These are phyloP conservation scores for Andrena fulva DNA, from an alignment of 2,888 invertebrate species.

Conservation along the genomic window DNA sequence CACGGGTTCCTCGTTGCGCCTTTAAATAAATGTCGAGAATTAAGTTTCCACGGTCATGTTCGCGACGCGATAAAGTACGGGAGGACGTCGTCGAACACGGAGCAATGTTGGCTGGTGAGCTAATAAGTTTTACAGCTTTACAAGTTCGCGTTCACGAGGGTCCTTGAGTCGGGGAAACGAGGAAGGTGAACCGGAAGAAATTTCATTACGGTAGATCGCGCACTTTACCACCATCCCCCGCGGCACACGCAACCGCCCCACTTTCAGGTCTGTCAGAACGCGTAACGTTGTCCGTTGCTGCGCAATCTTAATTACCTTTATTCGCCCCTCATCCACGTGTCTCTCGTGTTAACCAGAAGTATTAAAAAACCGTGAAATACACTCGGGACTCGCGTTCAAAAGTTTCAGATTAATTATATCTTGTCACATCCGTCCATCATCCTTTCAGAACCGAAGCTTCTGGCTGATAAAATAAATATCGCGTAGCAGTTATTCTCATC, in stretches of 20 bases:
- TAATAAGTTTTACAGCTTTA: conserved; percentile 46
- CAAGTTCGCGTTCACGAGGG: conserved; percentile 30
- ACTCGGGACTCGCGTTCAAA: not conserved
- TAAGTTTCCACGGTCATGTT: conserved; percentile 33
- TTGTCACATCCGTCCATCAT: too few relatives aligned
- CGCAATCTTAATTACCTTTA: conserved; percentile 63
- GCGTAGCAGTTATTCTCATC: too few relatives aligned
- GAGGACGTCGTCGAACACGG: conserved; percentile 19
- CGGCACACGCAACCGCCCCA: conserved; percentile 7
- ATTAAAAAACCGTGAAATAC: conserved; percentile 2
- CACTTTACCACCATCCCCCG: conserved; percentile 40
- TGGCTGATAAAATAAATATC: too few relatives aligned
- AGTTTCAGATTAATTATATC: not conserved
- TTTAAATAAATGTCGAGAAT: conserved; percentile 40
- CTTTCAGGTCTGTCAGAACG: conserved; percentile 25
- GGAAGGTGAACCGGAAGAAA: conserved; percentile 48
- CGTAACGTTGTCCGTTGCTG: conserved; percentile 30
- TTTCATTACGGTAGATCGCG: conserved; percentile 64
- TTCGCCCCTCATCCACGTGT: conserved; percentile 28
- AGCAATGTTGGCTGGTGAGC: not conserved
- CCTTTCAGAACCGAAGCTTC: too few relatives aligned
- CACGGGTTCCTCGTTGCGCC: not conserved
- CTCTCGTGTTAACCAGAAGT: conserved; percentile 9
- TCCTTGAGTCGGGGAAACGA: conserved; percentile 18
- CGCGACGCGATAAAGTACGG: conserved; percentile 15